These are phyloP conservation scores for Henricia sp. DNA, from an alignment of 53 echinoderm and acorn worm genomes.

Conservation along the genomic window DNA sequence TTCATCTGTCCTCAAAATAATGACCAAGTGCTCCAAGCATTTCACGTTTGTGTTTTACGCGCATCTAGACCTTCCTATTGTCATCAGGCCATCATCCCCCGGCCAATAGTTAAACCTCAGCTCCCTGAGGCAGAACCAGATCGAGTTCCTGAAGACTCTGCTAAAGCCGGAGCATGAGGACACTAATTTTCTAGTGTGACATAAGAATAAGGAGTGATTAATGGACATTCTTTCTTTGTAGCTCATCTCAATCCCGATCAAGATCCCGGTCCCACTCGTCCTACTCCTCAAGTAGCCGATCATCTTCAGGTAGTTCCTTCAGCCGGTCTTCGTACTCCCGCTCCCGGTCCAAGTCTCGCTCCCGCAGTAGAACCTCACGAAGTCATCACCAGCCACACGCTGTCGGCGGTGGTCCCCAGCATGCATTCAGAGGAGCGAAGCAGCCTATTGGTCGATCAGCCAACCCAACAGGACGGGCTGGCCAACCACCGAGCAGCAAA, in stretches of 20 bases:
- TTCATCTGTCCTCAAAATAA: no score
- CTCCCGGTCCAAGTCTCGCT: conserved; percentile 73
- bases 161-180: no score
- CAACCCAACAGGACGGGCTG: background rate
- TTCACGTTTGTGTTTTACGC: no score
- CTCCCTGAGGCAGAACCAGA: no score
- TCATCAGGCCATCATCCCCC: no score
- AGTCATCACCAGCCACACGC: background rate
- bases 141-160: no score
- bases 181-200: no score
- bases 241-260: conserved; percentile 70
- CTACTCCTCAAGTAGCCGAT: conserved; percentile 86
- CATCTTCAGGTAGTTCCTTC: conserved; percentile 86
- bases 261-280: conserved; percentile 89
- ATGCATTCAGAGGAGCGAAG: background rate
- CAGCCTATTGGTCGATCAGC: background rate
- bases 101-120: no score
- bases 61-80: no score
- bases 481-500: conserved; percentile 22
- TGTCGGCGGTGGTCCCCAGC: background rate
- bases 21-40: no score
- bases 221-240: no score
- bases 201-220: no score
- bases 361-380: conserved; percentile 48
- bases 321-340: conserved; percentile 77